A percentile compares a stretch with the other conserved stretches of the same genome.
phyloP scores from a whole-genome alignment of 2,888 invertebrate genomes.

The Rhagophthalmus giganteus region DNA sequence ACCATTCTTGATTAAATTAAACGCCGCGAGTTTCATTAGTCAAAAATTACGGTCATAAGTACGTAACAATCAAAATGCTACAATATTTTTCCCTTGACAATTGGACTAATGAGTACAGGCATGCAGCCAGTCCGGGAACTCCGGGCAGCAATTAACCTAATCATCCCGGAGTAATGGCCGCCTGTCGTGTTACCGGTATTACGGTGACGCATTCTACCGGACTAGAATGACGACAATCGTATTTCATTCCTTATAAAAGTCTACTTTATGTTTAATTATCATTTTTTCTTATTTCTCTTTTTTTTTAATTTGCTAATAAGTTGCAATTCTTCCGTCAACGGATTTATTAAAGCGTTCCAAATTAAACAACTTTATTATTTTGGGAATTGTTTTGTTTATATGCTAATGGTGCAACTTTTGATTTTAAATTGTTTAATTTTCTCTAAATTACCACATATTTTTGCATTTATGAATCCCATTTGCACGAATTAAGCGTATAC shows the following conservation, averaged over 20 bases:
- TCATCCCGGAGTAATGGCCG: constrained; percentile 41
- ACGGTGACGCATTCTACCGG: constrained; percentile 23
- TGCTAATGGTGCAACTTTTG: constrained; percentile 2
- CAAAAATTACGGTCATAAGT: constrained; percentile 36
- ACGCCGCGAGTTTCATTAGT: constrained; percentile 23
- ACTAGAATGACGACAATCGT: constrained; percentile 27
- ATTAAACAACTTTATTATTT: constrained; percentile 2
- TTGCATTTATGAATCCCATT: constrained; percentile 14
- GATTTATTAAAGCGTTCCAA: not conserved
- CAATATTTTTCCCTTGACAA: constrained; percentile 40
- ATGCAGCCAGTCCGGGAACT: constrained; percentile 39
- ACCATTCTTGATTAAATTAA: constrained; percentile 16
- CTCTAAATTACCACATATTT: constrained; percentile 3
- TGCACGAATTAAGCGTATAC: constrained; percentile 13
- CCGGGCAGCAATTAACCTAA: constrained; percentile 43
- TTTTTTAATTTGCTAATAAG: constrained; percentile 1
- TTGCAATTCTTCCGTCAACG: not conserved
- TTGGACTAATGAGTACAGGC: constrained; percentile 40
- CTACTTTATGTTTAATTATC: constrained; percentile 19
- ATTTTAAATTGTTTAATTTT: constrained; percentile 5
- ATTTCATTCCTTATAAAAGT: constrained; percentile 24
- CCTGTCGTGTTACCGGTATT: constrained; percentile 32
- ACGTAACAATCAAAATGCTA: constrained; percentile 33
- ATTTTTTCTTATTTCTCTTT: constrained; percentile 9
- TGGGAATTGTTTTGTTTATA: constrained; percentile 2